These are phyloP conservation scores for Alosa sapidissima DNA, from an alignment of 2,797 vertebrate genomes.

Conservation along the genomic window DNA sequence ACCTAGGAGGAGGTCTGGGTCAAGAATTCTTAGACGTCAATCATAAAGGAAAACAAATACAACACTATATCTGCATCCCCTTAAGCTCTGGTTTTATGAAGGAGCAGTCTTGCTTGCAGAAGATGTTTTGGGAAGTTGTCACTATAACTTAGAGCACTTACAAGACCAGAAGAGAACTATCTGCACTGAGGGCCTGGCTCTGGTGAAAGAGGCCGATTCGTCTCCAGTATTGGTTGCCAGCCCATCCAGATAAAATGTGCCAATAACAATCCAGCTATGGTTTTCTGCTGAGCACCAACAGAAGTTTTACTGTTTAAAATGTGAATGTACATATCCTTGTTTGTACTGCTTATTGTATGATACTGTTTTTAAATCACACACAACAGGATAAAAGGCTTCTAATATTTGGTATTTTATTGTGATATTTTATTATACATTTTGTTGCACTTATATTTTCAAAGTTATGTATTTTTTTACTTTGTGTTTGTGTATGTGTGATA, in stretches of 20 bases:
- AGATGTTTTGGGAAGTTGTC: not conserved
- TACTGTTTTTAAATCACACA: not conserved
- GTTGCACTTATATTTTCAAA: too few relatives aligned
- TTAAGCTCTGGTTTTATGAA: not conserved
- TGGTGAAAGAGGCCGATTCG: not conserved
- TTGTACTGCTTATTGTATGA: not conserved
- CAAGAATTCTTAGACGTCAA: constrained; percentile 4
- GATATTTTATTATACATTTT: too few relatives aligned
- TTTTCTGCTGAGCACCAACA: not conserved
- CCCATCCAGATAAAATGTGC: not conserved
- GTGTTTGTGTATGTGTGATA: not conserved
- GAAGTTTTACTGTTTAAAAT: not conserved
- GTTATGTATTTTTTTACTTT: not conserved
- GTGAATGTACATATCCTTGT: not conserved
- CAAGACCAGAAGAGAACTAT: not conserved
- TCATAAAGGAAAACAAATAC: not conserved
- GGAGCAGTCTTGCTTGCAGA: not conserved
- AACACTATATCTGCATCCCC: not conserved
- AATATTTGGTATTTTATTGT: not conserved
- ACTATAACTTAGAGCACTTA: not conserved
- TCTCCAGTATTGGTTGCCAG: not conserved
- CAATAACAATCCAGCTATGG: not conserved
- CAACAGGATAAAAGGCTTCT: not conserved
- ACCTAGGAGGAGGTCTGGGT: not conserved
- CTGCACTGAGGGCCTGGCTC: not conserved